Evolutionary conservation across 2,797 vertebrate genomes (phyloP).

Genomic region (Pseudomugil gertrudae): DNA sequence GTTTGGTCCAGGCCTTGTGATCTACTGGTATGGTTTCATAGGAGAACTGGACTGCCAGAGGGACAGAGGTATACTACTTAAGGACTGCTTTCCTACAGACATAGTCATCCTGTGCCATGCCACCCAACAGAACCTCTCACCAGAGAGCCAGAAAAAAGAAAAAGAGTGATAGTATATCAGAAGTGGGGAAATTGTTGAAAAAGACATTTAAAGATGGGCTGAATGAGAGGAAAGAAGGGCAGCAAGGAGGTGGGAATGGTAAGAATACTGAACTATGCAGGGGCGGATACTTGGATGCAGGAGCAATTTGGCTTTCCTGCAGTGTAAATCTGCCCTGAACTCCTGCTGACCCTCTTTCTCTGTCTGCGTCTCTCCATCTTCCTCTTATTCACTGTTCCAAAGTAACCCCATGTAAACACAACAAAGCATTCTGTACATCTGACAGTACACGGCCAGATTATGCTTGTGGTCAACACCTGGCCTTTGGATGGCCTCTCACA

Average conservation of each 20-base stretch:
- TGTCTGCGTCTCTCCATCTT: conserved; percentile 47
- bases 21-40: conserved; percentile 98
- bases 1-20: conserved; percentile 97
- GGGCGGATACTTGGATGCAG: conserved; percentile 83
- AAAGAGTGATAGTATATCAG: conserved; percentile 43
- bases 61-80: conserved; percentile 94
- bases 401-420: conserved; percentile 49
- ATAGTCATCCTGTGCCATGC: conserved; percentile 88
- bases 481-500: conserved; percentile 83
- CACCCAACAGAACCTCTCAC: conserved; percentile 44
- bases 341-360: conserved; percentile 87
- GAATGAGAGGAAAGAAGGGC: conserved; percentile 62
- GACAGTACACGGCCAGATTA: conserved; percentile 67
- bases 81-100: conserved; percentile 93
- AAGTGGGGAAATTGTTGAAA: conserved; percentile 9
- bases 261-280: conserved; percentile 45
- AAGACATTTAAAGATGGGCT: conserved; percentile 50
- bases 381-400: conserved; percentile 46
- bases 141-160: conserved; percentile 52
- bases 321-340: conserved; percentile 90
- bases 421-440: conserved; percentile 45
- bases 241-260: conserved; percentile 41
- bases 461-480: conserved; percentile 85
- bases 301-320: conserved; percentile 92
- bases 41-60: conserved; percentile 95